Evolutionary conservation across 2,888 invertebrate genomes (phyloP).

Genomic region (Cryptophagus acutangulus): DNA sequence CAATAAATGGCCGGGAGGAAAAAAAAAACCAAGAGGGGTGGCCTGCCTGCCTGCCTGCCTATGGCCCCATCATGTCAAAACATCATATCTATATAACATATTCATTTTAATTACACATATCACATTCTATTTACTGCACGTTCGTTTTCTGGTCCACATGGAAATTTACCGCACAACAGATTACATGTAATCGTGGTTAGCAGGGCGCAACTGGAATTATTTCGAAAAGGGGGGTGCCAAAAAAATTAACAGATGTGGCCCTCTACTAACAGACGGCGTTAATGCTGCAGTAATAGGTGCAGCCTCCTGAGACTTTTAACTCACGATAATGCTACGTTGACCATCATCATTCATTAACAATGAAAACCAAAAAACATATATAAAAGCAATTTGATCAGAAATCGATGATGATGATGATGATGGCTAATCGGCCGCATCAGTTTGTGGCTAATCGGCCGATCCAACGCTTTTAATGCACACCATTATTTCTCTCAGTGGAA

Average conservation of each 20-base stretch:
- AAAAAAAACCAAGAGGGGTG: too few relatives aligned
- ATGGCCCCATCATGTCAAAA: slow-evolving; percentile 46
- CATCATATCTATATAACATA: too few relatives aligned
- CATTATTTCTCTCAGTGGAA: too few relatives aligned
- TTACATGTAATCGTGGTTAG: slow-evolving; percentile 36
- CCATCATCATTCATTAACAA: slow-evolving; percentile 27
- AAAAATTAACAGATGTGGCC: slow-evolving; percentile 51
- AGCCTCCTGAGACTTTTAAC: slow-evolving; percentile 32
- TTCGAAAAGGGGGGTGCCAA: slow-evolving; percentile 43
- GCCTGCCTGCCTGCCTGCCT: too few relatives aligned
- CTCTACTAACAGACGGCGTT: slow-evolving; percentile 48
- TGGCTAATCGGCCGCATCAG: slow-evolving; percentile 1
- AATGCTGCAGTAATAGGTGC: slow-evolving; percentile 43
- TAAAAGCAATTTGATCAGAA: not conserved
- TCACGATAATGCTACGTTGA: slow-evolving; percentile 38
- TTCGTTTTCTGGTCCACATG: slow-evolving; percentile 13
- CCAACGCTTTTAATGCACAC: not conserved
- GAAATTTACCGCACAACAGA: slow-evolving; percentile 19
- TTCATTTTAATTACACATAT: slow-evolving; percentile 46
- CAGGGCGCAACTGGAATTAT: slow-evolving; percentile 18
- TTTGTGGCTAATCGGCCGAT: slow-evolving; percentile 1
- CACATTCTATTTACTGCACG: slow-evolving; percentile 37
- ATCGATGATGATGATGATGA: not conserved
- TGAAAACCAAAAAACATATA: not conserved
- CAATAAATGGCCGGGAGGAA: too few relatives aligned